Percentiles rank a stretch among this genome's conserved stretches.
These are phyloP conservation scores for Listronotus oregonensis DNA, from an alignment of 1,140 invertebrate species.

Conservation along the genomic window DNA sequence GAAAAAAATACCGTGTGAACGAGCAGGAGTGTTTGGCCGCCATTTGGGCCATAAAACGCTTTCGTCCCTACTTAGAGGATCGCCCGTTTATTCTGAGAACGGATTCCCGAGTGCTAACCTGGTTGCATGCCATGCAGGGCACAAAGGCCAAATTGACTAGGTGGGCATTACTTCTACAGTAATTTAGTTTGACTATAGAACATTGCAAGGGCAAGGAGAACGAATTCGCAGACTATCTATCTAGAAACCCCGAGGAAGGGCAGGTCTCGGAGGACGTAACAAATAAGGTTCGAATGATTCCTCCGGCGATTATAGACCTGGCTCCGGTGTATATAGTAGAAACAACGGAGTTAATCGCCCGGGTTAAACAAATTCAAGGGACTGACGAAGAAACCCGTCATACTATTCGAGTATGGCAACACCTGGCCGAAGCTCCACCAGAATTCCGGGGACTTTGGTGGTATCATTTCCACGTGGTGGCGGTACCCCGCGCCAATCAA, in stretches of 20 bases:
- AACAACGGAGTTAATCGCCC: no score
- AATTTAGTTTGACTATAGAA: slow-evolving; percentile 39
- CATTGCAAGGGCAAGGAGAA: slow-evolving; percentile 42
- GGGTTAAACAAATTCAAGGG: neutral
- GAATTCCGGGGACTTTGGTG: no score
- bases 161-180: slow-evolving; percentile 44
- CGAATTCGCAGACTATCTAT: slow-evolving; percentile 30
- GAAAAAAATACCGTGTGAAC: slow-evolving; percentile 35
- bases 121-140: slow-evolving; percentile 42
- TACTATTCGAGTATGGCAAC: neutral
- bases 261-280: no score
- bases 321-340: no score
- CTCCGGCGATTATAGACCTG: no score
- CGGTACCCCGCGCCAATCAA: no score
- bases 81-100: slow-evolving; percentile 28
- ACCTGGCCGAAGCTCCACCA: neutral
- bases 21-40: slow-evolving; percentile 57
- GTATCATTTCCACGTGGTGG: no score
- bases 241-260: no score
- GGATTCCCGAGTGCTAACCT: slow-evolving; percentile 35
- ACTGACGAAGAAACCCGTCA: neutral
- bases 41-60: slow-evolving; percentile 54
- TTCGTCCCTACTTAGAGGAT: slow-evolving; percentile 47
- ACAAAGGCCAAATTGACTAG: slow-evolving; percentile 43
- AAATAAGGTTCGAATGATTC: no score